A percentile compares a stretch with the other conserved stretches of the same genome.
These are phyloP conservation scores for Indri indri DNA, from an alignment of 2,113 vertebrate species.

Conservation along the genomic window DNA sequence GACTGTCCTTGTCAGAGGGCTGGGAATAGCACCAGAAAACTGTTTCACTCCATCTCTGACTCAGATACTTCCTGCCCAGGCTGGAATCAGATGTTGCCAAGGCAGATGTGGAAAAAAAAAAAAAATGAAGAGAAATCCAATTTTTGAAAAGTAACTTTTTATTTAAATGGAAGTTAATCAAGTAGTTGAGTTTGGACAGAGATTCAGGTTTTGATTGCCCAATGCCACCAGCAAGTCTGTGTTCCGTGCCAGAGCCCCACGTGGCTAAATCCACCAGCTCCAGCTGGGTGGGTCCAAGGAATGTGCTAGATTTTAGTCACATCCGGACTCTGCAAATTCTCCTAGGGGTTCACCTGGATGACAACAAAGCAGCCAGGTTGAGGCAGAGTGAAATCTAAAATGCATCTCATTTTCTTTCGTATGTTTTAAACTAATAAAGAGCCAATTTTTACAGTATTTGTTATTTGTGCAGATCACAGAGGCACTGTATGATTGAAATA, in stretches of 20 bases:
- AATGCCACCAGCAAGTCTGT: background rate
- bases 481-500: background rate
- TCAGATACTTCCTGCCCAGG: constrained; percentile 47
- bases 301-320: background rate
- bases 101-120: constrained; percentile 28
- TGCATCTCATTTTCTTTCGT: background rate
- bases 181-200: constrained; percentile 31
- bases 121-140: constrained; percentile 31
- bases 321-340: background rate
- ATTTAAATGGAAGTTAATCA: constrained; percentile 48
- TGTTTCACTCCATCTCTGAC: constrained; percentile 35
- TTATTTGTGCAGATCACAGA: background rate
- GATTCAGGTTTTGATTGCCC: background rate
- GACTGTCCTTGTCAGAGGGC: background rate
- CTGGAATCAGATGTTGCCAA: constrained; percentile 54
- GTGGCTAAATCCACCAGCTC: too few relatives aligned
- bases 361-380: background rate
- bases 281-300: background rate
- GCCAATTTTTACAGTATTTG: background rate
- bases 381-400: background rate
- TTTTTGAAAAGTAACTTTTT: constrained; percentile 46
- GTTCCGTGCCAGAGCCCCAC: background rate
- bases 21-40: constrained; percentile 46
- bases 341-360: background rate
- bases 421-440: background rate